Percentiles rank a stretch among this genome's conserved stretches.
phyloP scores from a whole-genome alignment of 2,888 invertebrate species.

The Dastarcus helophoroides region DNA sequence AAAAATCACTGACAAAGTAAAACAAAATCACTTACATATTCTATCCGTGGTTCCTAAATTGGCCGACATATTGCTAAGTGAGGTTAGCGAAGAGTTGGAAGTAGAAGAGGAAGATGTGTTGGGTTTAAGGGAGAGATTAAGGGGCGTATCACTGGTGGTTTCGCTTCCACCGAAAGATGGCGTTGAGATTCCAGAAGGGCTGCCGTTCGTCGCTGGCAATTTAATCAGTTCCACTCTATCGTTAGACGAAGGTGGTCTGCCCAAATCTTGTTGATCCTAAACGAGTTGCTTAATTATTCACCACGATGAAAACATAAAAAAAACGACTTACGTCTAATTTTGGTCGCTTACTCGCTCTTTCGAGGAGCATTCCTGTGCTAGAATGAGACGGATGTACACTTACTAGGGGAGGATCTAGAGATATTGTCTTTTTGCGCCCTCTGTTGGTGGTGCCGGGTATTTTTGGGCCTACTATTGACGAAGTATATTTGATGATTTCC shows the following conservation, averaged over 20 bases:
- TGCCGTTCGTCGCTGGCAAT: constrained; percentile 53
- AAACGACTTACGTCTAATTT: constrained; percentile 30
- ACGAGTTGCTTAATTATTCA: too few species aligned
- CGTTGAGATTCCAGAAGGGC: constrained; percentile 30
- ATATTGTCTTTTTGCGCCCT: constrained; percentile 81
- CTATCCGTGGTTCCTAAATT: constrained; percentile 38
- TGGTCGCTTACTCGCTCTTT: constrained; percentile 36
- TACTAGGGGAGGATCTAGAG: constrained; percentile 62
- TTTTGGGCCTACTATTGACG: constrained; percentile 77
- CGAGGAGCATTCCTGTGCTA: constrained; percentile 38
- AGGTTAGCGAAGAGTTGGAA: constrained; percentile 44
- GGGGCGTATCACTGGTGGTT: constrained; percentile 61
- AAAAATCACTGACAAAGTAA: constrained; percentile 2
- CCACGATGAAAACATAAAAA: too few species aligned
- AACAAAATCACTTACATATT: constrained; percentile 44
- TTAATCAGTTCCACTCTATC: constrained; percentile 78
- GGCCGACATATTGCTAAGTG: constrained; percentile 46
- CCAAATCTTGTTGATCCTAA: constrained; percentile 26
- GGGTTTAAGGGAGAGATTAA: constrained; percentile 75
- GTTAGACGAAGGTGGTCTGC: constrained; percentile 31
- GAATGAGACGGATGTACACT: constrained; percentile 44
- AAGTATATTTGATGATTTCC: constrained; percentile 83
- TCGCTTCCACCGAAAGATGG: constrained; percentile 27
- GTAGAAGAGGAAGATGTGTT: constrained; percentile 28
- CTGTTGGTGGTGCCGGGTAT: constrained; percentile 73